phyloP scores from a whole-genome alignment of 2,888 invertebrate genomes.

The Dicranocentrus wangi region DNA sequence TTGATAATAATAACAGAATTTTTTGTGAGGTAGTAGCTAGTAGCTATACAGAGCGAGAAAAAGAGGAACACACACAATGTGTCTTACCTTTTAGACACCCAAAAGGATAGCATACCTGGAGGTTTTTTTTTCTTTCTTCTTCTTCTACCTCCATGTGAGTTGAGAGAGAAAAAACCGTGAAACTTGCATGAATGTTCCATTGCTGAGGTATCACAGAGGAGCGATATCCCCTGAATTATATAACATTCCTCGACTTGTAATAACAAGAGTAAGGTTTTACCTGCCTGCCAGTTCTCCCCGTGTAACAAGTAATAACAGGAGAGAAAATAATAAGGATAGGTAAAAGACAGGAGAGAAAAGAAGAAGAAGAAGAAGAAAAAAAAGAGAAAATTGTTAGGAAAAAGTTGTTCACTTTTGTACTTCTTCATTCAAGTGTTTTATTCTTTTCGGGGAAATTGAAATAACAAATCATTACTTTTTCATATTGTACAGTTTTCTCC shows the following conservation, averaged over 20 bases:
- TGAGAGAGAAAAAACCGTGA: conserved; percentile 16
- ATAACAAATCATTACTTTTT: conserved; percentile 62
- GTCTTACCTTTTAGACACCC: conserved; percentile 47
- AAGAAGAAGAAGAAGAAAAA: conserved; percentile 20
- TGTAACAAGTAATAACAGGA: conserved; percentile 59
- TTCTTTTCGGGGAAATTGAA: conserved; percentile 55
- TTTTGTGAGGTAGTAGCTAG: not conserved
- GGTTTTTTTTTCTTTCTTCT: too few relatives aligned
- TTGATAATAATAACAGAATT: not conserved
- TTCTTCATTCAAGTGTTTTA: conserved; percentile 35
- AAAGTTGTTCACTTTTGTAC: conserved; percentile 50
- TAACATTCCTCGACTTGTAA: conserved; percentile 46
- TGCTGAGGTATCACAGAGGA: not conserved
- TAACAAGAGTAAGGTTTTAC: conserved; percentile 46
- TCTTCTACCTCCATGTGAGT: conserved; percentile 25
- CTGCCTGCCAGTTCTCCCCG: conserved; percentile 51
- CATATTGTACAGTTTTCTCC: conserved; percentile 49
- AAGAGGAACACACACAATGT: conserved; percentile 31
- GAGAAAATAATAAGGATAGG: conserved; percentile 14
- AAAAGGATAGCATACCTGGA: too few relatives aligned
- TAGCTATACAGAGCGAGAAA: conserved; percentile 31
- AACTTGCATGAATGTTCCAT: conserved; percentile 55
- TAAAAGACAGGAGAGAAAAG: not conserved
- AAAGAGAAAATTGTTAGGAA: conserved; percentile 42
- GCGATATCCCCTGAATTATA: conserved; percentile 54